A percentile compares a stretch with the other conserved stretches of the same genome.
These are phyloP conservation scores for Charadrius vociferus DNA, from an alignment of 2,113 vertebrate genomes.

Conservation along the genomic window DNA sequence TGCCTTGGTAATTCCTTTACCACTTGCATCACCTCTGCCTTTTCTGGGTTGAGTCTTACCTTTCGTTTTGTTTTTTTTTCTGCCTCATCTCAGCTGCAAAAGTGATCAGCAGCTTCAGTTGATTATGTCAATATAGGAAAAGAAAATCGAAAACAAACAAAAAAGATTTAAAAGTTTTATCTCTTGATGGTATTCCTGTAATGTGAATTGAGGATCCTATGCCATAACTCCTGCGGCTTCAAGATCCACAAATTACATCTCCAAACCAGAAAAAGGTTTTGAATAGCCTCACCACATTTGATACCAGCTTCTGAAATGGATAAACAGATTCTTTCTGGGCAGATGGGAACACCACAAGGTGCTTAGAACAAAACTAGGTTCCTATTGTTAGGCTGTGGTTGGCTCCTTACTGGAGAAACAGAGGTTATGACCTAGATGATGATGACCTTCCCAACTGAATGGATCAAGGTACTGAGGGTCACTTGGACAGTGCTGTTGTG, in stretches of 20 bases:
- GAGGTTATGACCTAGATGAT: neutral
- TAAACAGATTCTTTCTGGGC: neutral
- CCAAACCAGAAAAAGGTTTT: neutral
- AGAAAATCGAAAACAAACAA: neutral
- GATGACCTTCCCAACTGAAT: neutral
- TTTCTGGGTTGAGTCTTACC: neutral
- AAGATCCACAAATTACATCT: neutral
- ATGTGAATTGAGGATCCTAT: neutral
- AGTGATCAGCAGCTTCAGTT: neutral
- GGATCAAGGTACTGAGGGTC: neutral
- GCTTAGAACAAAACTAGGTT: neutral
- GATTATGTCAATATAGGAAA: neutral
- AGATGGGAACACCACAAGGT: neutral
- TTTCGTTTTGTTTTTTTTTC: neutral
- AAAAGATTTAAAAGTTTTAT: neutral
- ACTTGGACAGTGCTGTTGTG: neutral
- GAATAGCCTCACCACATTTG: neutral
- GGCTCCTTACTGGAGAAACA: neutral
- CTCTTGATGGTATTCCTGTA: neutral
- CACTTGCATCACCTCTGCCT: neutral
- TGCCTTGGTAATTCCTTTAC: neutral
- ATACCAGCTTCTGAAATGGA: neutral
- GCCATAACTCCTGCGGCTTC: neutral
- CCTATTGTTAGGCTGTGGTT: neutral
- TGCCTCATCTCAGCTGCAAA: neutral